A percentile compares a stretch with the other conserved stretches of the same genome.
phyloP scores from a whole-genome alignment of 2,113 vertebrate species.

The Otolemur garnettii region DNA sequence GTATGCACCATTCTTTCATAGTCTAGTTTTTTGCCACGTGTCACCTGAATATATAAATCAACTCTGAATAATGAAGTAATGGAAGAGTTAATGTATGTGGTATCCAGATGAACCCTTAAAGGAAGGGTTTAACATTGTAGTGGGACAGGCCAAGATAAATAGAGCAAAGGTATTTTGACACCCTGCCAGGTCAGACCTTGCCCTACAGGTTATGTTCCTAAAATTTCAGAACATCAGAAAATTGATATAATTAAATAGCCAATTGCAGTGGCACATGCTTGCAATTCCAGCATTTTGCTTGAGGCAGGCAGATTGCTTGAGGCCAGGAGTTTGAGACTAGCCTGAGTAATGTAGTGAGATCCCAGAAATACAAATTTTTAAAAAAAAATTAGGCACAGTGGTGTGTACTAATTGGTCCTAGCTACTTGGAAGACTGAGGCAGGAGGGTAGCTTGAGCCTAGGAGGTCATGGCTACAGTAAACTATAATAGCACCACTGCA shows the following conservation, averaged over 20 bases:
- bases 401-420: too few species aligned
- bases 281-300: too few species aligned
- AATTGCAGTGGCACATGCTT: too few species aligned
- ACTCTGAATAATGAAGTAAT: constrained; percentile 3
- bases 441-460: too few species aligned
- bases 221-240: constrained; percentile 51
- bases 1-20: background rate
- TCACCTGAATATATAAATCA: constrained; percentile 6
- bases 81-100: constrained; percentile 35
- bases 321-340: too few species aligned
- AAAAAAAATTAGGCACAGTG: too few species aligned
- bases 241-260: background rate
- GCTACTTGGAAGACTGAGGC: too few species aligned
- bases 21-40: constrained; percentile 15
- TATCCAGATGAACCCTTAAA: background rate
- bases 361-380: too few species aligned
- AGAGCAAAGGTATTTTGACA: background rate
- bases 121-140: background rate
- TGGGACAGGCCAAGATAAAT: background rate
- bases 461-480: too few species aligned
- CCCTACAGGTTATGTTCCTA: background rate
- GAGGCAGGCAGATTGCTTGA: too few species aligned
- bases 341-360: too few species aligned
- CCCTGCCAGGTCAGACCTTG: background rate
- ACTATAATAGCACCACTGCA: too few species aligned